Base-by-base conservation (phyloP, 2,797 vertebrate species). In the Pseudomugil tenellus region DNA sequence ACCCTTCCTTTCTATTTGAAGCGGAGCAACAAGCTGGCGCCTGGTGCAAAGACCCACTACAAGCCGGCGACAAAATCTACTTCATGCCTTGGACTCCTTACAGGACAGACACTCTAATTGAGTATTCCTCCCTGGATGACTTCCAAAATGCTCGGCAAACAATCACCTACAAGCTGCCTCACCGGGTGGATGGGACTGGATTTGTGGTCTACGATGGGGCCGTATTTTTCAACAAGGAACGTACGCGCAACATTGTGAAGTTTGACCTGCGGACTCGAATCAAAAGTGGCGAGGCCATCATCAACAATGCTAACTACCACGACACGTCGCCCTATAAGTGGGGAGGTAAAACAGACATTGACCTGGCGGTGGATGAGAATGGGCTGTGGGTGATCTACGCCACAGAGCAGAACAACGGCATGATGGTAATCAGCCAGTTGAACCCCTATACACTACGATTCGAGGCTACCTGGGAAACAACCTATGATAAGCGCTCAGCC, bases 71-170 rank as follows among this genome's bases (percentile, higher is more conserved):
- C 94, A 99, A 99, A 95, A 97, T 99, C 91, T 99, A 99, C 95
- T 99, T 98, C 91, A 99, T 99, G 98, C 98, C 98, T 61, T 99
- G 98, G 98, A 99, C 97, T 86, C 98, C 98, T 0, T 99, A 99
- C 73, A 96, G 98, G 88, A 99, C 98, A 4, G 98, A 99, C 89
- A 99, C 96, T 53, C 94, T 99, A 74, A 98, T 97, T 83, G 98
- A 99, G 83, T 99, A 96, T 55, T 96, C 97, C 65, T 99, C 98
- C 32, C 90, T 99, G 70, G 97, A 98, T 59, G 98, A 99, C 88
- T 98, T 99, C 91, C 95, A 98, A 87, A 98, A 94, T 0, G 95
- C 96, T 52, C 94, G 96, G 53, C 98, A 97, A 82, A 98, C 97
- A 76, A 96, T 96, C 0, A 98, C 97, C 0, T 99, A 99, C 67